Evolutionary conservation across 2,113 vertebrate genomes (phyloP).

Genomic region (Lethenteron camtschaticum): DNA sequence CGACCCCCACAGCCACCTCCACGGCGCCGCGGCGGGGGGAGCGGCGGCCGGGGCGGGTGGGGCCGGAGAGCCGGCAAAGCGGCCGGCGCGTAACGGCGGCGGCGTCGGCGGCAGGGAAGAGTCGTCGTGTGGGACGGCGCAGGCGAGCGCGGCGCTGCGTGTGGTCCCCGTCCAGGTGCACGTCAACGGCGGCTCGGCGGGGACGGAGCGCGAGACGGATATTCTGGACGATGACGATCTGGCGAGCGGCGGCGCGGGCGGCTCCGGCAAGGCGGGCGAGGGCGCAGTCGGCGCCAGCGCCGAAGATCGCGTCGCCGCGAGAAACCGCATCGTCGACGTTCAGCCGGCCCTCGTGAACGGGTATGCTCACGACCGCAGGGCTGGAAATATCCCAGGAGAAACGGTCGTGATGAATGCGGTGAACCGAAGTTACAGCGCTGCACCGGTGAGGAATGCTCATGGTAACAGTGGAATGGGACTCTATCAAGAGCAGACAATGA

Average conservation of each 20-base stretch:
- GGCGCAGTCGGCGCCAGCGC: not conserved
- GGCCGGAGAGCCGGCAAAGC: not conserved
- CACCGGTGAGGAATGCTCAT: too few species aligned
- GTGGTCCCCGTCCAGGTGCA: slow-evolving; percentile 72
- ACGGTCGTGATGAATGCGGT: not conserved
- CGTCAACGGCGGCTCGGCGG: slow-evolving; percentile 29
- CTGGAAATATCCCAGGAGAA: too few species aligned
- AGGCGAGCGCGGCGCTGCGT: slow-evolving; percentile 27
- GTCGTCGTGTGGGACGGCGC: too few species aligned
- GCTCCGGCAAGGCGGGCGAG: not conserved
- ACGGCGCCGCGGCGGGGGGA: slow-evolving; percentile 9
- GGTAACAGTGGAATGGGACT: not conserved
- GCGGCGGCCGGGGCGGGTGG: not conserved
- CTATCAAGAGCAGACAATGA: too few species aligned
- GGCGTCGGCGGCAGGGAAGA: not conserved
- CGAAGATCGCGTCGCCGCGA: too few species aligned
- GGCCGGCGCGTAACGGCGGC: not conserved
- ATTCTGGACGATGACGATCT: not conserved
- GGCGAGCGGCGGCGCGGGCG: not conserved
- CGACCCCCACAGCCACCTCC: slow-evolving; percentile 16
- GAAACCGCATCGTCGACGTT: too few species aligned
- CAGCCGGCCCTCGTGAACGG: too few species aligned
- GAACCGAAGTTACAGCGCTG: not conserved
- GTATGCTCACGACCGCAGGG: too few species aligned
- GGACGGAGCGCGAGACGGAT: slow-evolving; percentile 2